Conservation (phyloP, 2,113 vertebrate genomes). For the Amblyornis subalaris region DNA sequence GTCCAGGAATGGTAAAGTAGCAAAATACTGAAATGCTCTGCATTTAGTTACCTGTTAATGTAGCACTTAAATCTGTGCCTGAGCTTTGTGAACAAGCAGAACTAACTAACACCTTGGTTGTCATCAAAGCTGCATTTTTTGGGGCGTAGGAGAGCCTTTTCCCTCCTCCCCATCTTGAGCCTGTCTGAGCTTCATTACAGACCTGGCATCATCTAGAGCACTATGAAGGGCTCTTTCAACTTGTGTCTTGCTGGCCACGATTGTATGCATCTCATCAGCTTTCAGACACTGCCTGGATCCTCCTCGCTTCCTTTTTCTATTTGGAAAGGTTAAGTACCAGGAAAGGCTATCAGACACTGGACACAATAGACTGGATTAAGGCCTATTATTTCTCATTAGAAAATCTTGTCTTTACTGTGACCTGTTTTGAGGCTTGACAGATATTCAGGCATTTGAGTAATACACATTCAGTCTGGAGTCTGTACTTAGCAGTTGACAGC, state of each 20-base stretch:
- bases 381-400: background rate
- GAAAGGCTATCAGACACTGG: background rate
- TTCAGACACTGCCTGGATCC: background rate
- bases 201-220: background rate
- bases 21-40: background rate
- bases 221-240: background rate
- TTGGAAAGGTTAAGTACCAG: background rate
- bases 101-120: background rate
- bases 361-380: background rate
- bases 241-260: background rate
- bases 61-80: background rate
- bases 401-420: background rate
- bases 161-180: background rate
- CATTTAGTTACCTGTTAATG: background rate
- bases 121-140: background rate
- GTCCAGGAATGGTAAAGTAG: constrained; percentile 91
- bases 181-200: background rate
- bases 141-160: background rate
- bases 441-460: background rate
- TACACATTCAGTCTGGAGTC: background rate
- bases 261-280: background rate
- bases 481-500: background rate
- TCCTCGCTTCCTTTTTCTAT: background rate
- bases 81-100: background rate
- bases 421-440: background rate